Evolutionary conservation across 2,113 vertebrate genomes (phyloP), one percentile per base, ranked within the genome.

Genomic region (Candoia aspera): DNA sequence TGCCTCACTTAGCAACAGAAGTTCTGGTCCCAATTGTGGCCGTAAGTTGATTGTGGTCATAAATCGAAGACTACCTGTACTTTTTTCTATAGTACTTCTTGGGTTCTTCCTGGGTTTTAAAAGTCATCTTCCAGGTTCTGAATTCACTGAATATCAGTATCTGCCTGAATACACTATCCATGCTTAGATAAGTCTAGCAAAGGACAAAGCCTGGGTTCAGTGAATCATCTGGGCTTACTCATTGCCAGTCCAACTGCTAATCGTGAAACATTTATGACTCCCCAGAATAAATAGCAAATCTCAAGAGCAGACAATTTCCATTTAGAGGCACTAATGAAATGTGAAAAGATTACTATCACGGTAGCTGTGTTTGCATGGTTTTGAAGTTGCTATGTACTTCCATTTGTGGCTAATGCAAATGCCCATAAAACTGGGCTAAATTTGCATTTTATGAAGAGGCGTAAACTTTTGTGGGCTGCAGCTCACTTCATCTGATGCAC

Each of bases 291-390:
- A 60, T 0, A 26, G 93, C n/a, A 92, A 89, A 87, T 88, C 91
- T 93, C 84, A 93, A 93, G 93, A 95, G 93, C 92, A 95, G 95
- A 86, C 95, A 68, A 90, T 96, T 95, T 94, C 93, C 94, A 95
- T 95, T 94, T 95, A 94, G 95, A 90, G 0, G 0, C 90, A 24
- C 90, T 96, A 96, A 96, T 96, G 96, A 96, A 95, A 96, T 90
- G 93, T 95, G 95, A 94, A 96, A 94, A 93, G 87, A 93, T 94
- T 96, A 92, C 92, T 89, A 91, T 93, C 91, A 92, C 95, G 94
- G 94, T 94, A 54, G 85, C 85, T 90, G 84, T 91, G 94, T 95
- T 91, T 3, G 91, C 90, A 84, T 6, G 21, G 94, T 59, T 84
- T 58, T 15, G 0, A 83, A 97, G 96, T 94, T 95, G 95, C 93